Conservation (phyloP, 2,797 vertebrate species). For the Microtus californicus region DNA sequence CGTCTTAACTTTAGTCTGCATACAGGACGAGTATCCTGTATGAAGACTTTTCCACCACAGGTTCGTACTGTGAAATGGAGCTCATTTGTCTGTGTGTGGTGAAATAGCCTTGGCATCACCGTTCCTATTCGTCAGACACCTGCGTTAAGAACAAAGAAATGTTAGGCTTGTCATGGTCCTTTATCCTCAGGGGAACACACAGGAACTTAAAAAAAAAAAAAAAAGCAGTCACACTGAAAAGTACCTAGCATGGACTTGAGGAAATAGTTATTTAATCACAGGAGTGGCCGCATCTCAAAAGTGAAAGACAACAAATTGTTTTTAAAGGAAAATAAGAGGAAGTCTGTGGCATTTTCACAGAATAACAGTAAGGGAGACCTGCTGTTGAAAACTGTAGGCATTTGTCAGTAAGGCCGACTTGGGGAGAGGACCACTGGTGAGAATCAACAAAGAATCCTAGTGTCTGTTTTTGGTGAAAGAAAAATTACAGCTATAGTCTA, state of each 20-base stretch:
- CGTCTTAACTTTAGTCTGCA: conserved; percentile 38
- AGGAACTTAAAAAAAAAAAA: conserved; percentile 22
- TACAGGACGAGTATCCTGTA: neutral
- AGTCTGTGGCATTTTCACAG: neutral
- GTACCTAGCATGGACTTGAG: neutral
- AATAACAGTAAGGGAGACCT: neutral
- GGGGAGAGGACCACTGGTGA: neutral
- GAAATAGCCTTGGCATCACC: neutral
- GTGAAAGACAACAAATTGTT: neutral
- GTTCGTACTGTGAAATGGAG: neutral
- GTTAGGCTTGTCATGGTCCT: neutral
- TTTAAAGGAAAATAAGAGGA: neutral
- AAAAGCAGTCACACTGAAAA: conserved; percentile 23
- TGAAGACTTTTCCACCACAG: neutral
- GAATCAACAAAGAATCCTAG: neutral
- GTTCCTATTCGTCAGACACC: neutral
- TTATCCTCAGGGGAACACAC: conserved; percentile 34
- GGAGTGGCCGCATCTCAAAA: neutral
- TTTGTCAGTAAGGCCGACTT: neutral
- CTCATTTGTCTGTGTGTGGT: neutral
- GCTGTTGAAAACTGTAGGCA: neutral
- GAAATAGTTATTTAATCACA: neutral
- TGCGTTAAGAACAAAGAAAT: conserved; percentile 14
- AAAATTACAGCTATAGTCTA: neutral
- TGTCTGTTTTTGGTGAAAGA: neutral